phyloP scores from a whole-genome alignment of 2,888 invertebrate species.

The Archips xylosteana region DNA sequence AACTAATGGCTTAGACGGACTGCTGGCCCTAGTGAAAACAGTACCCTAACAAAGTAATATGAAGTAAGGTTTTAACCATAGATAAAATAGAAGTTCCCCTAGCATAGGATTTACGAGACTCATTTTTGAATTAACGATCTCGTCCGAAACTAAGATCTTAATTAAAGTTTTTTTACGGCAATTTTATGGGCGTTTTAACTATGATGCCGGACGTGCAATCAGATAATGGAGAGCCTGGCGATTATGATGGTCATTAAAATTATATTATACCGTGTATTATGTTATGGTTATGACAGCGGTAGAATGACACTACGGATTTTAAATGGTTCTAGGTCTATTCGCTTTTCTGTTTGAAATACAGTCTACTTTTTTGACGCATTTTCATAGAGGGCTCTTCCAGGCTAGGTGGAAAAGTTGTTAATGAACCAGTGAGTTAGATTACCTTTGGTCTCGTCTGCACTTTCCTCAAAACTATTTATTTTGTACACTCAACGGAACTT shows the following conservation, averaged over 20 bases:
- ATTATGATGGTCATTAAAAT: slow-evolving; percentile 32
- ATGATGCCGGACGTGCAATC: slow-evolving; percentile 27
- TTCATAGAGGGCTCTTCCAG: too few relatives aligned
- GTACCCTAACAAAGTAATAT: too few relatives aligned
- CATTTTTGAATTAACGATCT: slow-evolving; percentile 12
- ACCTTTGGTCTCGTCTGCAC: too few relatives aligned
- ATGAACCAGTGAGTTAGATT: too few relatives aligned
- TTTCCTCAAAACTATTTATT: too few relatives aligned
- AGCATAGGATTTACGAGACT: slow-evolving; percentile 7
- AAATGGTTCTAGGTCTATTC: too few relatives aligned
- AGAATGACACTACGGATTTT: not conserved
- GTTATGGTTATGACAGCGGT: not conserved
- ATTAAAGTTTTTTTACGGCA: slow-evolving; percentile 39
- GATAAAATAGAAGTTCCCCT: too few relatives aligned
- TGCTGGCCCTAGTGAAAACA: too few relatives aligned
- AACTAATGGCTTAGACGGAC: too few relatives aligned
- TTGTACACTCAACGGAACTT: too few relatives aligned
- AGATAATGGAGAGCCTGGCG: slow-evolving; percentile 29
- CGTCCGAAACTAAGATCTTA: slow-evolving; percentile 32
- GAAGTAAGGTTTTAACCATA: not conserved
- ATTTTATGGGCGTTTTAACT: slow-evolving; percentile 22
- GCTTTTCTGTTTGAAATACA: too few relatives aligned
- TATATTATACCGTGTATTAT: slow-evolving; percentile 24
- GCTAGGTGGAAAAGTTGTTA: too few relatives aligned
- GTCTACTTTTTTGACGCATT: not conserved